Base-by-base conservation (phyloP, 2,797 vertebrate genomes). In the Catostomus latipinnis region DNA sequence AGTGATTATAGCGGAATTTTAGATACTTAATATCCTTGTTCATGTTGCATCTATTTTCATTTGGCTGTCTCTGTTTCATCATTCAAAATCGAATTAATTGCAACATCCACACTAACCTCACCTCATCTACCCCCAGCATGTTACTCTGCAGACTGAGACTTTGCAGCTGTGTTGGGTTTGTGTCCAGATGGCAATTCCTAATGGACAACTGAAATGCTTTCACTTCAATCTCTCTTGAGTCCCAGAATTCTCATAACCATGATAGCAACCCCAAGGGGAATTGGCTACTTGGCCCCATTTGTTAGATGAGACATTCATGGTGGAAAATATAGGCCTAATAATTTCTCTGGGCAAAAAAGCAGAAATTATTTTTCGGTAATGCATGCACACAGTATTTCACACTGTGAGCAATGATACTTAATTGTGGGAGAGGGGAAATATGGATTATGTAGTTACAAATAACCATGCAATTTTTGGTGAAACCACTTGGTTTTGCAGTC, bases 181-280 rank as follows among this genome's bases (percentile, higher is more conserved):
- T 54, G 61, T 73, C 76, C 73, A 84, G 80, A 82, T 53, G 68
- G 78, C 14, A 66, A 82, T 80, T 80, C 73, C 69, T 81, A 80
- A 58, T 54, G 74, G 83, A 70, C 66, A 74, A 66, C 70, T 69
- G 46, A 73, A 58, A 82, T 70, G 53, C 52, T 66, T 71, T 63
- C 50, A 52, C 54, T 50, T 61, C 71, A 45, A 6, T 85, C 73
- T 65, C 70, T 77, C 46, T 60, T 5, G 65, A 79, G 48, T 65
- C 8, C n/a, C 52, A 53, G 10, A 66, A 72, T 80, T 82, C 77
- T 71, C 74, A 76, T 80, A 82, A 82, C 77, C 67, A 82, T 69
- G 52, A 80, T 14, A 57, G 46, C 14, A 45, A 45, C 68, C 73
- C 62, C 48, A 12, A 8, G 53, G 22, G 63, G 74, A 68, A 69